Conservation (phyloP, 2,797 vertebrate species). For the Varecia variegata region DNA sequence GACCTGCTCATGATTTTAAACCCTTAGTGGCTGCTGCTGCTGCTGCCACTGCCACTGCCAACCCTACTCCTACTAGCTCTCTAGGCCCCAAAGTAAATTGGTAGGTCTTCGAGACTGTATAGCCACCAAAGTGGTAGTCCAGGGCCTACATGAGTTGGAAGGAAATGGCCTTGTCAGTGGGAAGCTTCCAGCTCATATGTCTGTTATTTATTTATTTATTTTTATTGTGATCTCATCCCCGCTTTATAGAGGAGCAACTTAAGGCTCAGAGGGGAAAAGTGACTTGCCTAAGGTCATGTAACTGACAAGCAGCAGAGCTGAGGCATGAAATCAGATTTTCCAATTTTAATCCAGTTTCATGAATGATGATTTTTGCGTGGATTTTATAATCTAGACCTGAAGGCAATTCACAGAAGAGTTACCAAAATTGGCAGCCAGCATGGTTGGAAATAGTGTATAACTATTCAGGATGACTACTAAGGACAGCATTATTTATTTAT, state of each 20-base stretch:
- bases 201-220: neutral
- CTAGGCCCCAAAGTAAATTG: neutral
- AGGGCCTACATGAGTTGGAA: neutral
- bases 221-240: neutral
- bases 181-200: neutral
- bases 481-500: neutral
- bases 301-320: neutral
- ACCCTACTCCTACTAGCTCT: neutral
- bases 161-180: neutral
- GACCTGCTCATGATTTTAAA: constrained; percentile 85
- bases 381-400: neutral
- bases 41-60: neutral
- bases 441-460: neutral
- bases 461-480: neutral
- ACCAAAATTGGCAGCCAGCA: neutral
- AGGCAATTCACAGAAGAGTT: neutral
- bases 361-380: neutral
- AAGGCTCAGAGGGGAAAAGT: neutral
- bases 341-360: neutral
- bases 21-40: neutral
- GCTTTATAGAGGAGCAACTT: neutral
- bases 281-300: neutral
- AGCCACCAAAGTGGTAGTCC: neutral
- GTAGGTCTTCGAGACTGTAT: neutral
- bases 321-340: neutral